Percentiles rank a stretch among this genome's conserved stretches.
Evolutionary conservation across 2,113 vertebrate genomes (phyloP).

Genomic region (Poecile atricapillus): DNA sequence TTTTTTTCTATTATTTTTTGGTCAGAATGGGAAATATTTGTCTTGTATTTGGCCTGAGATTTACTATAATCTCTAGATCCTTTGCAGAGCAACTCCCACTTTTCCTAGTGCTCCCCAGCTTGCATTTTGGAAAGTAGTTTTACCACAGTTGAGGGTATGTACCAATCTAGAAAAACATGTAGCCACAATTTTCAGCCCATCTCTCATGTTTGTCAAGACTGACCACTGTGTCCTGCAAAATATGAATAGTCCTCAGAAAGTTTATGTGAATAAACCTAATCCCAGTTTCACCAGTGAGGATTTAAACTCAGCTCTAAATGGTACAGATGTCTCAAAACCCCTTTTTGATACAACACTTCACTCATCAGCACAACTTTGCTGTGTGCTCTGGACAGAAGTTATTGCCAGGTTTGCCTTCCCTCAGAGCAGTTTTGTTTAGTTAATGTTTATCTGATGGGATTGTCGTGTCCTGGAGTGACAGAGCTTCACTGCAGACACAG

Average conservation of each 20-base stretch:
- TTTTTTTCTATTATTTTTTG: neutral
- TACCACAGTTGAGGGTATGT: neutral
- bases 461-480: neutral
- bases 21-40: neutral
- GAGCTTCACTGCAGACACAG: neutral
- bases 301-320: neutral
- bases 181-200: neutral
- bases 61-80: neutral
- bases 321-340: neutral
- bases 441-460: neutral
- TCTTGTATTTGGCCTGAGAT: neutral
- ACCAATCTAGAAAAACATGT: neutral
- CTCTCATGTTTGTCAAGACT: neutral
- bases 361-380: neutral
- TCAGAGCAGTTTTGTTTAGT: neutral
- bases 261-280: neutral
- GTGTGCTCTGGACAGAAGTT: neutral
- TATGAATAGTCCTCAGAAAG: neutral
- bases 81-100: neutral
- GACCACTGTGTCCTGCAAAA: fast-evolving
- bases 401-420: neutral
- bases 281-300: neutral
- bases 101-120: neutral
- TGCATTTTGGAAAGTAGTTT: neutral
- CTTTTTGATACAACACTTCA: neutral